A percentile compares a stretch with the other conserved stretches of the same genome.
These are phyloP conservation scores for Cyprinella venusta DNA, from an alignment of 2,797 vertebrate genomes.

Conservation along the genomic window DNA sequence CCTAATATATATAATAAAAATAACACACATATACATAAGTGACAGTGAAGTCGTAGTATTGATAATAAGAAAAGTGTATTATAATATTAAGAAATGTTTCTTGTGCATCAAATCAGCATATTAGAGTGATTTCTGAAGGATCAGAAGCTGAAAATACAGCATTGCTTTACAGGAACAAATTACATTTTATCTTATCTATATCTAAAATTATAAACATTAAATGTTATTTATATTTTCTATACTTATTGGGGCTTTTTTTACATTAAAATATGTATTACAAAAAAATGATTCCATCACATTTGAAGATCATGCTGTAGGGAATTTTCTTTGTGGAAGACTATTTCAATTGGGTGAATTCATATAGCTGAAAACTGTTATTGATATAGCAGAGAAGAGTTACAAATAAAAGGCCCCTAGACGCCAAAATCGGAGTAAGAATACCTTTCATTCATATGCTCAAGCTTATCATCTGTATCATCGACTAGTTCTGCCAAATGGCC, in stretches of 20 bases:
- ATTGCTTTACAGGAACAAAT: no score
- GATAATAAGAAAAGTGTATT: no score
- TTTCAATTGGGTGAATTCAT: background rate
- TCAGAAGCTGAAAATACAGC: no score
- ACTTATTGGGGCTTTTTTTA: background rate
- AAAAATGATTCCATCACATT: no score
- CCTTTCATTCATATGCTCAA: conserved; percentile 21
- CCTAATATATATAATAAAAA: no score
- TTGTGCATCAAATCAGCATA: no score
- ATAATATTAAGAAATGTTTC: no score
- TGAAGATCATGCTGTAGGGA: background rate
- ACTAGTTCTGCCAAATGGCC: conserved; percentile 11
- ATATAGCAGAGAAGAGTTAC: background rate
- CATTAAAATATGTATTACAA: background rate
- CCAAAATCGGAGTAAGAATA: conserved; percentile 5
- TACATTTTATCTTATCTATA: no score
- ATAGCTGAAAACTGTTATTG: background rate
- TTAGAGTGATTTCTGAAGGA: no score
- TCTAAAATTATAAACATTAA: no score
- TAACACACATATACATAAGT: no score
- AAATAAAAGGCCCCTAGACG: background rate
- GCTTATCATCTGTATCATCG: conserved; percentile 21
- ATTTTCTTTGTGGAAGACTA: background rate
- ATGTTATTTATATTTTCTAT: no score
- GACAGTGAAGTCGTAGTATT: background rate